These are phyloP conservation scores for Myiozetetes cayanensis DNA, from an alignment of 2,113 vertebrate genomes.

Conservation along the genomic window DNA sequence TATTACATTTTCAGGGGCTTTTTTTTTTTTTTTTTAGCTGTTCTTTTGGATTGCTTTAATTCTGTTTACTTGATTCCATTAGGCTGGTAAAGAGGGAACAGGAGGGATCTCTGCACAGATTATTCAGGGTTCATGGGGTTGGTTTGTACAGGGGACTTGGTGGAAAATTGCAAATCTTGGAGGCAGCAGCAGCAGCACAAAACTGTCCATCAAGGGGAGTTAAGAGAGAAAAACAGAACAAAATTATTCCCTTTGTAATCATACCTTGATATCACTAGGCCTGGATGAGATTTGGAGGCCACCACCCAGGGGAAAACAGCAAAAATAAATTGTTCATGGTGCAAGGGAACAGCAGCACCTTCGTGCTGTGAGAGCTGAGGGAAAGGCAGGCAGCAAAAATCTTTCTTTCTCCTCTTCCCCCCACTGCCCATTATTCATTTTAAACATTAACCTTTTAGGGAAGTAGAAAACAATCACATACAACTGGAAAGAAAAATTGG, in stretches of 20 bases:
- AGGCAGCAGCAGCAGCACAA: neutral
- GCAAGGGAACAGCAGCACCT: neutral
- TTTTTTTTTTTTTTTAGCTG: neutral
- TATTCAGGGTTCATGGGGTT: neutral
- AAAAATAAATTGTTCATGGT: too few relatives aligned
- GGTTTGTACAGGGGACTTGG: neutral
- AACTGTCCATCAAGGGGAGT: neutral
- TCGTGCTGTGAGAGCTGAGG: neutral
- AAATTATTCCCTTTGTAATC: neutral
- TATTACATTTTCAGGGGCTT: neutral
- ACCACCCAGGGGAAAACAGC: neutral
- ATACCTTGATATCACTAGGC: neutral
- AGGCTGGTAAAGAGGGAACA: neutral
- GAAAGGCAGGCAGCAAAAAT: neutral
- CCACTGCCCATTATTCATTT: slow-evolving; percentile 15
- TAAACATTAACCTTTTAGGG: slow-evolving; percentile 55
- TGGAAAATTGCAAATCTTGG: neutral
- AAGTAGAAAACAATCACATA: slow-evolving; percentile 41
- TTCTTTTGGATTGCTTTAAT: neutral
- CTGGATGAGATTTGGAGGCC: neutral
- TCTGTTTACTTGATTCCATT: neutral
- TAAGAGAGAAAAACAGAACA: neutral
- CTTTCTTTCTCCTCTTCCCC: neutral
- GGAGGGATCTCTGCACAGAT: neutral
- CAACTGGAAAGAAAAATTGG: slow-evolving; percentile 8